Conservation (phyloP, 2,888 invertebrate species). For the Allolobophora icterica region DNA sequence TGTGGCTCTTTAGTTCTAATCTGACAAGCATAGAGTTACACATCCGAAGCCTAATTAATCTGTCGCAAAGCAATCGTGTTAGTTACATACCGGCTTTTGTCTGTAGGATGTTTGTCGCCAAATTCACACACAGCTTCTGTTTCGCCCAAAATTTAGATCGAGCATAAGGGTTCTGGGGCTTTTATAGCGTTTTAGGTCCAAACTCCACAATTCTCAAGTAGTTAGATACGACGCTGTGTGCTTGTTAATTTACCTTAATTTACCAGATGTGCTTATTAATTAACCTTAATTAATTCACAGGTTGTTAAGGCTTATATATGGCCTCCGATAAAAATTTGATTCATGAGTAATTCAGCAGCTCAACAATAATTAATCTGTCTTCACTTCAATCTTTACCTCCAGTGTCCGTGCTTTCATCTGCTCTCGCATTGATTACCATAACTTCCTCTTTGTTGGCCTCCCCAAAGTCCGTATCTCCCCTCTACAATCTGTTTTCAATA, state of each 20-base stretch:
- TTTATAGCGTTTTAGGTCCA: background rate
- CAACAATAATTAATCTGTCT: too few species aligned
- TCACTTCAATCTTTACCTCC: too few species aligned
- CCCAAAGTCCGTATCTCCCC: too few species aligned
- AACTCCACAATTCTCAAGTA: background rate
- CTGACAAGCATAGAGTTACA: background rate
- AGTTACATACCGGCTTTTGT: background rate
- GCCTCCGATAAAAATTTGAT: too few species aligned
- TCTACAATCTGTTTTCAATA: too few species aligned
- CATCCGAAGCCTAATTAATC: background rate
- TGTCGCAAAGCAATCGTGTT: background rate
- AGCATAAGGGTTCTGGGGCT: background rate
- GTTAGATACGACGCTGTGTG: background rate
- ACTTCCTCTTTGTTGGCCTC: too few species aligned
- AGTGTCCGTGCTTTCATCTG: too few species aligned
- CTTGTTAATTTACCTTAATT: too few species aligned
- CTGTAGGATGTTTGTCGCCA: background rate
- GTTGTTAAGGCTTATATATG: too few species aligned
- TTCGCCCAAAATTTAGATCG: background rate
- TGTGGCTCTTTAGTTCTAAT: background rate
- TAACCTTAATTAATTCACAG: background rate
- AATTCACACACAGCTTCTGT: background rate
- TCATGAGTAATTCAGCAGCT: too few species aligned
- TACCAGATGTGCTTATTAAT: too few species aligned
- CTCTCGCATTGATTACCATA: too few species aligned